Evolutionary conservation across 2,797 vertebrate species (phyloP), one percentile per base, ranked within the genome.

Genomic region (Adelosebastes latens): DNA sequence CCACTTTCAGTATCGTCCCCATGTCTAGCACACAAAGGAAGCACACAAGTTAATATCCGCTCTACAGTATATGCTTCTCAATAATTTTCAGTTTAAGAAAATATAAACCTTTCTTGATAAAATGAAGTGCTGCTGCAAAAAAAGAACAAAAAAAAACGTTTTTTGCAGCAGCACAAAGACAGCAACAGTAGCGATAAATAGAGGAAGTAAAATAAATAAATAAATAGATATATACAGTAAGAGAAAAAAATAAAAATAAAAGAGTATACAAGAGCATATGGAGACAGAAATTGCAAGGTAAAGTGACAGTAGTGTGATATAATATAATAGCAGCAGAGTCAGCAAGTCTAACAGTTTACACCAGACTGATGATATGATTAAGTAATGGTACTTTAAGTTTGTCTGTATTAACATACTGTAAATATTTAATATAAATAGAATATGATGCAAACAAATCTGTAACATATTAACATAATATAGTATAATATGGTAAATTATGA

Each of bases 1-100:
- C 99, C 81, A 99, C 98, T 94, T 99, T 99, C 84, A 99, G 95
- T 92, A 99, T 96, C 0, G 97, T 99, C 82, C 99, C 98, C 83
- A 96, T 94, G 90, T 99, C 99, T 99, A 92, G 66, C 76, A 92
- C 53, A 91, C 18, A 71, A 76, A 80, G 59, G 66, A 8, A 83
- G 46, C 13, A 81, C 4, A 75, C 0, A 1, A 49, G 25, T 83
- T 66, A 66, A 29, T 58, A 53, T 61, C 10, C 18, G 6, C 4
- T 53, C 36, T 24, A 3, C 13, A 52, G 1, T 46, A 13, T 6
- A 56, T 52, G 12, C 9, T 58, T 46, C 1, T n/a, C 1, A 42
- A 24, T 18, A 4, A 72, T 20, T 72, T 62, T 18, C 6, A 18
- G 4, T 32, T 74, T 25, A 14, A 53, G 46, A 20, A 49, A 49